phyloP scores from a whole-genome alignment of 2,113 vertebrate genomes.

The Planiliza haematocheilus region DNA sequence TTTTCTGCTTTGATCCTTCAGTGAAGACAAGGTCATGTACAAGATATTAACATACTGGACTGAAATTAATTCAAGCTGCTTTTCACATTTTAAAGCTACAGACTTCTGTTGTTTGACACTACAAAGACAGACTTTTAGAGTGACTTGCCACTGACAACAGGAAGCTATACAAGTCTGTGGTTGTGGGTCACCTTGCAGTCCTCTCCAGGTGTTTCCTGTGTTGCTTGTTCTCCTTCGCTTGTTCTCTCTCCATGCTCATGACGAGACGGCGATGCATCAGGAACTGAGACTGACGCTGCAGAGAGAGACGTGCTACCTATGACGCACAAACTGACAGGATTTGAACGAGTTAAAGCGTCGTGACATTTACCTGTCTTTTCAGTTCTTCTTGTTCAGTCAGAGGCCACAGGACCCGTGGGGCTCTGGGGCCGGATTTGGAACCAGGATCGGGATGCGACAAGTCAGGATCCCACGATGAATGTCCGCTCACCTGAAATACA shows the following conservation, averaged over 20 bases:
- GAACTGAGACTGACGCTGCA: conserved; percentile 87
- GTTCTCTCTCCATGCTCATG: conserved; percentile 89
- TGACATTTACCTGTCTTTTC: conserved; percentile 80
- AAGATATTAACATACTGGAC: too few species aligned
- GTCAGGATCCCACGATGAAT: not conserved
- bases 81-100: not conserved
- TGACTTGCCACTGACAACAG: not conserved
- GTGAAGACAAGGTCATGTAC: not conserved
- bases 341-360: not conserved
- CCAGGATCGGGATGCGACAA: conserved; percentile 25
- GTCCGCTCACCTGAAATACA: conserved; percentile 75
- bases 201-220: conserved; percentile 85
- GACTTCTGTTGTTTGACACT: not conserved
- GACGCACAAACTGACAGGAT: rapidly evolving
- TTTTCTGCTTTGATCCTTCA: conserved; percentile 89
- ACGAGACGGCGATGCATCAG: conserved; percentile 86
- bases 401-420: conserved; percentile 77
- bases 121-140: not conserved
- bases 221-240: conserved; percentile 85
- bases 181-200: conserved; percentile 68
- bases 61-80: too few species aligned
- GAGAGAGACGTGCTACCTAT: not conserved
- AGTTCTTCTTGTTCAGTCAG: conserved; percentile 84
- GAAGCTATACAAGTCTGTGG: not conserved
- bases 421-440: conserved; percentile 19